Evolutionary conservation across 2,888 invertebrate species (phyloP), one percentile per base, ranked within the genome.

Genomic region (Julus scanicus): DNA sequence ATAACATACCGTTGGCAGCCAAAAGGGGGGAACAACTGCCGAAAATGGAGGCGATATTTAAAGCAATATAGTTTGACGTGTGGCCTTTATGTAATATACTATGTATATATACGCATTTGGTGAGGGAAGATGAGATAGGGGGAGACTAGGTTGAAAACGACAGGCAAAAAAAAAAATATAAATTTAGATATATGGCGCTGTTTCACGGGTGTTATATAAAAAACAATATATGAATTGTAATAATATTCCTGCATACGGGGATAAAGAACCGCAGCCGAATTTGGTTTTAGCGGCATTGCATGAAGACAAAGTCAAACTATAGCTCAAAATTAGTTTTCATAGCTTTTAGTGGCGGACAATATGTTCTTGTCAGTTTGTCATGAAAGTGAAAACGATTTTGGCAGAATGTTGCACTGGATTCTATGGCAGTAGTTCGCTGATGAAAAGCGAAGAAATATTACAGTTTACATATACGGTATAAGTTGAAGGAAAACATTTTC

Each of bases 151-250:
- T 49, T 44, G 85, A 85, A 44, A 85, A 85, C 44, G 85, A 29
- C 85, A 44, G 48, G 29, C n/a, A n/a, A n/a, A n/a, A 44, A 85
- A 44, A 49, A 85, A 85, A 85, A 85, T 48, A 85, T 85, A 85
- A 44, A 85, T 85, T 85, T 85, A 85, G 49, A 85, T 44, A 44
- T 85, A 85, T 85, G 37, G 37, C 80, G 80, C 80, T 37, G 80
- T 80, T 80, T 85, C 85, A 85, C n/a, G n/a, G 49, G 49, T 85
- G 48, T 53, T 85, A 49, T 85, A 48, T 85, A 53, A 86, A 86
- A 86, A 86, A 86, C 53, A 86, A 63, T 86, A 86, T 86, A 86
- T 86, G 63, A 86, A 86, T 86, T 86, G 86, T 63, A 40, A 86
- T 86, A 86, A 53, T 86, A 85, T 44, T 48, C 49, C 49, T 85